phyloP scores from a whole-genome alignment of 2,888 invertebrate species.

The Drosophila atroscutellata region DNA sequence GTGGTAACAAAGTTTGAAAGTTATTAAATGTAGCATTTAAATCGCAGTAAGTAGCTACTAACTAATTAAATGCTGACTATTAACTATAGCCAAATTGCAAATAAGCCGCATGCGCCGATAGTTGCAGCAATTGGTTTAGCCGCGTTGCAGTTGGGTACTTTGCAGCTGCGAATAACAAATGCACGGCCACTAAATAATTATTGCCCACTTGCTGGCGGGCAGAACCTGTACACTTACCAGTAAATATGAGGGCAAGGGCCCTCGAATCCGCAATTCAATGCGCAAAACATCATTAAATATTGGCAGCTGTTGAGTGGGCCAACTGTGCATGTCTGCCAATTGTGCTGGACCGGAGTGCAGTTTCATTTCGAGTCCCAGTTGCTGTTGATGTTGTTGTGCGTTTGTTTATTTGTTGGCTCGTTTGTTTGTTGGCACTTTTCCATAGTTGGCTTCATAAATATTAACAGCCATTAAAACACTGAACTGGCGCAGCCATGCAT shows the following conservation, averaged over 20 bases:
- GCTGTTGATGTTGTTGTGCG: constrained; percentile 15
- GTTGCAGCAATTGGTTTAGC: constrained; percentile 13
- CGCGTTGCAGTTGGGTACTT: constrained; percentile 1
- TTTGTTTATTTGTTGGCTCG: constrained; percentile 41
- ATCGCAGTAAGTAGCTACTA: not conserved
- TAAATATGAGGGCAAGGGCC: constrained; percentile 9
- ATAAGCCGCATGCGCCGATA: constrained; percentile 20
- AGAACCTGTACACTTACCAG: constrained; percentile 20
- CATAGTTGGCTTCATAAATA: constrained; percentile 71
- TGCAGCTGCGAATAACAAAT: constrained; percentile 28
- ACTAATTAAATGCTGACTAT: not conserved
- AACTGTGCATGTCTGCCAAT: constrained; percentile 36
- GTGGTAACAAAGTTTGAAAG: too few relatives aligned
- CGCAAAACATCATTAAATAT: constrained; percentile 65
- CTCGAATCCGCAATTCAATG: constrained; percentile 45
- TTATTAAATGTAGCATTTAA: not conserved
- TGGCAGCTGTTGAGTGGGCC: constrained; percentile 56
- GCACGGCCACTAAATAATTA: constrained; percentile 64
- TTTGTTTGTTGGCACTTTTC: constrained; percentile 41
- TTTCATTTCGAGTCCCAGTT: constrained; percentile 4
- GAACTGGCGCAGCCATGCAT: constrained; percentile 25
- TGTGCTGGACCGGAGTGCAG: constrained; percentile 15
- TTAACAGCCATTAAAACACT: constrained; percentile 75
- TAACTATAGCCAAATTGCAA: not conserved
- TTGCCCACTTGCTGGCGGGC: constrained; percentile 48